Base-by-base conservation (phyloP, 2,113 vertebrate species). In the Chauna torquata region DNA sequence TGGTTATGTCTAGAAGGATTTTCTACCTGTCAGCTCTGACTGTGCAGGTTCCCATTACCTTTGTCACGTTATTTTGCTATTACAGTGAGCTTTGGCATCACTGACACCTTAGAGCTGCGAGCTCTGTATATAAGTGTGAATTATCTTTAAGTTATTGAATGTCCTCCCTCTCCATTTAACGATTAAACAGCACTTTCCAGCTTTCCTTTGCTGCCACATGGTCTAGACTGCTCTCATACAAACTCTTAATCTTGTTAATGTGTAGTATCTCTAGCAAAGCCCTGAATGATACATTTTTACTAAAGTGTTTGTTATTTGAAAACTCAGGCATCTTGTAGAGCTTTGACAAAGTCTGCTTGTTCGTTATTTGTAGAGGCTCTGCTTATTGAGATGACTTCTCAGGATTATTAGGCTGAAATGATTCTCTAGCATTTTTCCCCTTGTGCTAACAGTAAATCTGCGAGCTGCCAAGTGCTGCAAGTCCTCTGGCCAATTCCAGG, bases 191-290 rank as follows among this genome's bases (percentile, higher is more conserved):
- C 66, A 72, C 40, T 69, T 82, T 82, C 65, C 62, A 82, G 81
- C 82, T 86, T 92, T 72, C 47, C 40, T 82, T 68, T 84, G 66
- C 86, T 92, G 74, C 38, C 86, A 82, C 84, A 9, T 49, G 62
- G 65, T 85, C 61, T 83, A 14, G 88, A 58, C 49, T 44, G 69
- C 54, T 84, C 45, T 93, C 38, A 14, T 69, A 77, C 77, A 89
- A 86, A 71, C 65, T 69, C 80, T 44, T 86, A 50, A 68, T 92
- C 90, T 91, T 68, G 27, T 92, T 93, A 83, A 62, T 58, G 64
- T 52, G 69, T 79, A 94, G 80, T 91, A 79, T 83, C 76, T 89
- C 52, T 90, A 38, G 28, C 88, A 95, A 92, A 96, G 74, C 84
- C 6, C 32, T 15, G 32, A 16, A 49, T 77, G 34, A 44, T 27